These are phyloP conservation scores for Poecilia gillii DNA, from an alignment of 2,797 vertebrate genomes.

Conservation along the genomic window DNA sequence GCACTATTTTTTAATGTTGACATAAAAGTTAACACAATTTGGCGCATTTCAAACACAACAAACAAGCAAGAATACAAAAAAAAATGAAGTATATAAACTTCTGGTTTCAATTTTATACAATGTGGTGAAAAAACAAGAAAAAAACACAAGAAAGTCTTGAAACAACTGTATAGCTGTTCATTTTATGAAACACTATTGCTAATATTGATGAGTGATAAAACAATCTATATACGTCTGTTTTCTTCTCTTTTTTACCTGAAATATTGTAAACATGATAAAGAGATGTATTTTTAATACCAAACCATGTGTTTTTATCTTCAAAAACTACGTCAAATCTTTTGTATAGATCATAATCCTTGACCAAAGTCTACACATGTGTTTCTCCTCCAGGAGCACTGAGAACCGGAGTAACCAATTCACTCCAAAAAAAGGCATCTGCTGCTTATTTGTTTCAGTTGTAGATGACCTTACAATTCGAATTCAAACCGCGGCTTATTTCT, in stretches of 20 bases:
- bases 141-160: neutral
- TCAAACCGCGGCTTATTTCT: neutral
- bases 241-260: neutral
- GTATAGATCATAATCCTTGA: slow-evolving; percentile 7
- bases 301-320: neutral
- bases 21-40: neutral
- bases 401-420: neutral
- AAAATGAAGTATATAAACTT: neutral
- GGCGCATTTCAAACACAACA: neutral
- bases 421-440: neutral
- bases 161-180: neutral
- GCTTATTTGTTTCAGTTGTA: neutral
- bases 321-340: neutral
- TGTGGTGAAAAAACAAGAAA: neutral
- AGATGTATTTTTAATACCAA: neutral
- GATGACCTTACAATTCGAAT: neutral
- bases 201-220: neutral
- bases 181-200: neutral
- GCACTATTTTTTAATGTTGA: neutral
- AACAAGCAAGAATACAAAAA: too few relatives aligned
- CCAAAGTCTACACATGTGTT: slow-evolving; percentile 2
- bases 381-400: neutral
- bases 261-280: neutral
- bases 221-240: neutral
- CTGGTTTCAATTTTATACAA: neutral